Evolutionary conservation across 2,797 vertebrate species (phyloP), one percentile per base, ranked within the genome.

Genomic region (Allobates femoralis): DNA sequence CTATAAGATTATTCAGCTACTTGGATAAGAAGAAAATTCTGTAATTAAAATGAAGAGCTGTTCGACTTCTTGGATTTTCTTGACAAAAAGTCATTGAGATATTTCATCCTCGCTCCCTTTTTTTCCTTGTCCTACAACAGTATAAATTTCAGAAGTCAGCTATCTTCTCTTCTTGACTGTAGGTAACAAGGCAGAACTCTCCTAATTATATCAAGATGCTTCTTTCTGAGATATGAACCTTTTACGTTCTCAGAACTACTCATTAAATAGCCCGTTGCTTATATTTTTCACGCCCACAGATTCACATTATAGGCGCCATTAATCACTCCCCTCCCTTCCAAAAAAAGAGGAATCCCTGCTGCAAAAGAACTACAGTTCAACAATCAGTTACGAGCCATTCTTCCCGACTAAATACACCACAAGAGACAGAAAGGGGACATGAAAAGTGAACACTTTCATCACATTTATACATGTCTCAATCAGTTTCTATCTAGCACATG

Each of bases 391-490:
- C 28, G 32, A 76, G 83, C 32, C 83, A 77, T 88, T 88, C 60
- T 74, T 60, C 50, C 58, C 7, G 41, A 53, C 86, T 87, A 87
- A 87, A 85, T 84, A 85, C 60, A 77, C 78, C 78, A 77, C 83
- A 81, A 67, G 83, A 85, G 78, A 77, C 69, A 87, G 71, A 16
- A 84, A 60, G n/a, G 23, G 23, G 50, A 74, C 66, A 77, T 79
- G 58, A 76, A 80, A 66, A 71, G 41, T 30, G 67, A 73, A 80
- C 73, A 34, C 82, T 80, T 84, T 87, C 77, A 75, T 85, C 77
- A 84, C 82, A 85, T 84, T 87, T 87, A 66, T 87, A 85, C 79
- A 76, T 41, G 77, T 85, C 82, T 87, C 82, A 87, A 84, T 87
- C 76, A 87, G 77, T 74, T 84, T 80, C 86, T 80, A 58, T 78